Conservation (phyloP, 2,113 vertebrate genomes). For the Puma concolor region DNA sequence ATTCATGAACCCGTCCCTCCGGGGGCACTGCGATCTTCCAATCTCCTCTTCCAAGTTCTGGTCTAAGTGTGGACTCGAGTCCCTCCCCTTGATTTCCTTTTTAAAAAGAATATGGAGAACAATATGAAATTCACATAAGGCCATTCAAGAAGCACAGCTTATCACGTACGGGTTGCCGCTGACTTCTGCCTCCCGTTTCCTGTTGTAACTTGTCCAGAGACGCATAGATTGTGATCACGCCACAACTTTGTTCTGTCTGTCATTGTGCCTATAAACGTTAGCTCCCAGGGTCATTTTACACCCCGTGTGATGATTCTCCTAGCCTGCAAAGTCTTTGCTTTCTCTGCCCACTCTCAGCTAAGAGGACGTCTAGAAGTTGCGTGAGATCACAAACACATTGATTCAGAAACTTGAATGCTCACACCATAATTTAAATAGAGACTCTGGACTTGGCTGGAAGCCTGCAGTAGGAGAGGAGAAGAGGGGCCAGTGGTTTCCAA, state of each 20-base stretch:
- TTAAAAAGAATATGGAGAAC: not conserved
- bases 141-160: not conserved
- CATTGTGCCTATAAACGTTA: not conserved
- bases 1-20: not conserved
- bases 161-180: rapidly evolving
- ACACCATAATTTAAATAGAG: not conserved
- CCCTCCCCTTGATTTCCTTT: not conserved
- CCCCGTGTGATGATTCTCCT: not conserved
- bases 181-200: not conserved
- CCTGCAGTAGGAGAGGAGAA: not conserved
- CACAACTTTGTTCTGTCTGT: not conserved
- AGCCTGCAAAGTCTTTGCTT: not conserved
- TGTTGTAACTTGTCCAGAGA: not conserved
- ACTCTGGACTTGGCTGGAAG: not conserved
- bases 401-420: not conserved
- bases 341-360: not conserved
- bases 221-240: rapidly evolving
- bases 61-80: not conserved
- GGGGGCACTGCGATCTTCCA: not conserved
- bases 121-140: not conserved
- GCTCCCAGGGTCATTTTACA: not conserved
- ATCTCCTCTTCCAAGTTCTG: not conserved
- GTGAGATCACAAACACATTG: not conserved
- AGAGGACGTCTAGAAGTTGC: not conserved
- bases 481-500: not conserved